phyloP scores from a whole-genome alignment of 2,113 vertebrate species.

The Oreocharis arfaki region DNA sequence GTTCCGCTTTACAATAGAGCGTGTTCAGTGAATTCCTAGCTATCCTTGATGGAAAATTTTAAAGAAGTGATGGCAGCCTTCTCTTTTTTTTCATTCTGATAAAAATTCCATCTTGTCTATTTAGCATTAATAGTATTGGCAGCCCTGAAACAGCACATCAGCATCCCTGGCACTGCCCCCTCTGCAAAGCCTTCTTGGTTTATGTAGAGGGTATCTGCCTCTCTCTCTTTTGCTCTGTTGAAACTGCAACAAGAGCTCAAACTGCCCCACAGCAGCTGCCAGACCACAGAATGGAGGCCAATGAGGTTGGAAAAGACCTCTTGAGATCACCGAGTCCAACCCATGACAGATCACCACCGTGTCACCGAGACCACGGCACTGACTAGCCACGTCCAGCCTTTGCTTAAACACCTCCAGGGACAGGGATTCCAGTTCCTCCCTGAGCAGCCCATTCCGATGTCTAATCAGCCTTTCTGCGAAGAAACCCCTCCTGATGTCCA shows the following conservation, averaged over 20 bases:
- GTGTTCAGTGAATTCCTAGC: neutral
- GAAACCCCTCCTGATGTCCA: neutral
- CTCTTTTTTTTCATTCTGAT: neutral
- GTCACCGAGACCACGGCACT: fast-evolving
- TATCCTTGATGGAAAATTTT: neutral
- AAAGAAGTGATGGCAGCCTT: neutral
- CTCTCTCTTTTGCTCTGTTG: neutral
- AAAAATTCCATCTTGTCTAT: neutral
- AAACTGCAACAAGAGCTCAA: neutral
- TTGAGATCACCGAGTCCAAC: no score
- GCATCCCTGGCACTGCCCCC: neutral
- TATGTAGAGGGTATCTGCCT: neutral
- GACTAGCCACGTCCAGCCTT: fast-evolving
- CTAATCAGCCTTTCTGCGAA: neutral
- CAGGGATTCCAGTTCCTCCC: fast-evolving
- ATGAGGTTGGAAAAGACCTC: neutral
- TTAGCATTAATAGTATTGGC: neutral
- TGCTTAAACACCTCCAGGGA: no score
- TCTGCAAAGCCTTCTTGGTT: neutral
- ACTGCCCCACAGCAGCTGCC: neutral
- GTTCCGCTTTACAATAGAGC: neutral
- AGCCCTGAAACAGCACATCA: neutral
- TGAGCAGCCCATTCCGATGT: neutral
- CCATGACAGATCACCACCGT: fast-evolving
- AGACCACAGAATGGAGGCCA: neutral